These are phyloP conservation scores for Selenia dentaria DNA, from an alignment of 2,888 invertebrate genomes.

Conservation along the genomic window DNA sequence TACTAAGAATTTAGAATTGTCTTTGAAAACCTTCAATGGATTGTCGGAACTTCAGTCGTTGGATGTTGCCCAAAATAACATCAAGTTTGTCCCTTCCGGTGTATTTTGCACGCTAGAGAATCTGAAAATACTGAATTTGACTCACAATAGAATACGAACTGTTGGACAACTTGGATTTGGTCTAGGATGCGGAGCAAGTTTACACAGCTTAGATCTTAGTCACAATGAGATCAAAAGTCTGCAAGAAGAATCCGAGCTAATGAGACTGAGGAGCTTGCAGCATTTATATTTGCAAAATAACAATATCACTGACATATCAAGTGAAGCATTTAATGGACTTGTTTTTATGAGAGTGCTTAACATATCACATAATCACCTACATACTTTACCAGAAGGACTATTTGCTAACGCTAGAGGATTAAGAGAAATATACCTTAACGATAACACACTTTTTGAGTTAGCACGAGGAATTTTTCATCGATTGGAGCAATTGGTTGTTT, in stretches of 20 bases:
- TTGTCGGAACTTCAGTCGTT: constrained; percentile 91
- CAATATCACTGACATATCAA: constrained; percentile 91
- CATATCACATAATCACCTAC: constrained; percentile 93
- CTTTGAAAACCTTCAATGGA: constrained; percentile 89
- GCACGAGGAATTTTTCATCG: constrained; percentile 93
- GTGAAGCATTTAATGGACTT: constrained; percentile 91
- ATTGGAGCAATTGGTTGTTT: constrained; percentile 92
- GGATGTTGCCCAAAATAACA: constrained; percentile 93
- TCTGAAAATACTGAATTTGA: constrained; percentile 93
- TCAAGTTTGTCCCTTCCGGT: constrained; percentile 91
- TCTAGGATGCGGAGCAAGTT: constrained; percentile 86
- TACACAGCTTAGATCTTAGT: constrained; percentile 92
- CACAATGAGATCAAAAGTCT: constrained; percentile 90
- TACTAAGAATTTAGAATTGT: constrained; percentile 90
- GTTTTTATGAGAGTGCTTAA: constrained; percentile 92
- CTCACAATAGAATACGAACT: constrained; percentile 92
- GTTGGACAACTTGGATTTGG: constrained; percentile 90
- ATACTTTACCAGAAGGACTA: constrained; percentile 91
- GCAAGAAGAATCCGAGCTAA: constrained; percentile 90
- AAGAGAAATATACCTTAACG: constrained; percentile 92
- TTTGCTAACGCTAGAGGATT: constrained; percentile 93
- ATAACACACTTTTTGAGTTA: constrained; percentile 93
- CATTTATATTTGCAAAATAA: constrained; percentile 93
- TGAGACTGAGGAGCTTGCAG: constrained; percentile 90
- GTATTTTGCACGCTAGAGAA: constrained; percentile 92